A percentile compares a stretch with the other conserved stretches of the same genome.
Conservation (phyloP, 2,113 vertebrate genomes). For the Nannobrachium achirus region DNA sequence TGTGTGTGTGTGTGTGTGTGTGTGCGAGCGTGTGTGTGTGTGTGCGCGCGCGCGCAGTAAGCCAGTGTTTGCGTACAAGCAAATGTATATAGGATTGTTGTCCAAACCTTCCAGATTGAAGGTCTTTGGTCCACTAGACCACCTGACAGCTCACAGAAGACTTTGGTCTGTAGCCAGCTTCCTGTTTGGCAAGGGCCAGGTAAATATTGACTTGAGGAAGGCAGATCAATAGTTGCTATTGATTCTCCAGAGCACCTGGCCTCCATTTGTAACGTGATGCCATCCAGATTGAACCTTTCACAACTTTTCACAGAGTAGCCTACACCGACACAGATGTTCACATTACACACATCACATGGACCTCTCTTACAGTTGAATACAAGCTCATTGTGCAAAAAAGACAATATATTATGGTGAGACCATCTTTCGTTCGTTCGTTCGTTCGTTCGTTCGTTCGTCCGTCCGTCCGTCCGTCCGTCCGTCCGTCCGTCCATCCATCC, state of each 20-base stretch:
- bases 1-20: background rate
- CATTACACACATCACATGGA: no score
- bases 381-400: no score
- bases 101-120: background rate
- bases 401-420: no score
- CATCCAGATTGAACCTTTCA: background rate
- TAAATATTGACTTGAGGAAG: constrained; percentile 63
- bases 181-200: constrained; percentile 39
- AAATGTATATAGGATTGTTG: no score
- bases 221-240: constrained; percentile 45
- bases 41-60: no score
- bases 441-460: background rate
- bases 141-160: constrained; percentile 13
- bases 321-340: no score
- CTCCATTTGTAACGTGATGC: constrained; percentile 7
- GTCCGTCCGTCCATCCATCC: no score
- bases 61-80: no score
- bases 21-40: background rate
- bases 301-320: background rate
- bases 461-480: no score
- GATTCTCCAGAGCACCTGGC: constrained; percentile 32
- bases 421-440: background rate
- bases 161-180: constrained; percentile 55
- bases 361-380: no score
- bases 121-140: constrained; percentile 5